Evolutionary conservation across 2,113 vertebrate species (phyloP).

Genomic region (Martes martes): DNA sequence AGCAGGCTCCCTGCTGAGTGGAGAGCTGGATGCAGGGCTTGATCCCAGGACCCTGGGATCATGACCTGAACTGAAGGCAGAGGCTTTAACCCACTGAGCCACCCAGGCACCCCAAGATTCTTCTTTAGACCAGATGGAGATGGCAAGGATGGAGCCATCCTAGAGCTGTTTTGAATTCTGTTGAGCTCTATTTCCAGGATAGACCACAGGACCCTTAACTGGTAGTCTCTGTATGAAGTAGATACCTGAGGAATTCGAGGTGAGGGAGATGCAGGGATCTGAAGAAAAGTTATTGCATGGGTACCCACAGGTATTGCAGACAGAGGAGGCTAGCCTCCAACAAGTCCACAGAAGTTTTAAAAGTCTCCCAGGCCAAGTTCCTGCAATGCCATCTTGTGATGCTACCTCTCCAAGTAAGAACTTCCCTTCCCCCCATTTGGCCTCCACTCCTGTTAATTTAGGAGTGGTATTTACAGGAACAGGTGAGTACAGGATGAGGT

Average conservation of each 20-base stretch:
- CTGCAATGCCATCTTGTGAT: background rate
- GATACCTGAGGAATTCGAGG: background rate
- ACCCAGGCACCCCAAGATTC: too few species aligned
- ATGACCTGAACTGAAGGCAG: too few species aligned
- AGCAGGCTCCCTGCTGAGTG: too few species aligned
- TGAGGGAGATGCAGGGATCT: background rate
- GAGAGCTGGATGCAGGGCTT: too few species aligned
- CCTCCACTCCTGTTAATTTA: background rate
- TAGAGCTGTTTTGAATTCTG: background rate
- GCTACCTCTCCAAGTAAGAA: background rate
- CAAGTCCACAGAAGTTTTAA: background rate
- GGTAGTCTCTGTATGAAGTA: background rate
- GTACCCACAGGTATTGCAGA: background rate
- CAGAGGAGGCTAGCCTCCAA: background rate
- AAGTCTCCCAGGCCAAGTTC: background rate
- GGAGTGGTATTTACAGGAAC: background rate
- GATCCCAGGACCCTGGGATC: too few species aligned
- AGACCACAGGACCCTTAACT: background rate
- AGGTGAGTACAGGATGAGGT: background rate
- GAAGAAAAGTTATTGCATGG: background rate
- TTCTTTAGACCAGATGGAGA: background rate
- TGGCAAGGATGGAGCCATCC: background rate
- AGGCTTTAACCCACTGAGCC: too few species aligned
- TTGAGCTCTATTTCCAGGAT: background rate
- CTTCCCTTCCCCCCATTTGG: background rate